Percentiles rank a stretch among this genome's conserved stretches.
phyloP scores from a whole-genome alignment of 23 tunicate genomes.

The Clavelina lepadiformis region DNA sequence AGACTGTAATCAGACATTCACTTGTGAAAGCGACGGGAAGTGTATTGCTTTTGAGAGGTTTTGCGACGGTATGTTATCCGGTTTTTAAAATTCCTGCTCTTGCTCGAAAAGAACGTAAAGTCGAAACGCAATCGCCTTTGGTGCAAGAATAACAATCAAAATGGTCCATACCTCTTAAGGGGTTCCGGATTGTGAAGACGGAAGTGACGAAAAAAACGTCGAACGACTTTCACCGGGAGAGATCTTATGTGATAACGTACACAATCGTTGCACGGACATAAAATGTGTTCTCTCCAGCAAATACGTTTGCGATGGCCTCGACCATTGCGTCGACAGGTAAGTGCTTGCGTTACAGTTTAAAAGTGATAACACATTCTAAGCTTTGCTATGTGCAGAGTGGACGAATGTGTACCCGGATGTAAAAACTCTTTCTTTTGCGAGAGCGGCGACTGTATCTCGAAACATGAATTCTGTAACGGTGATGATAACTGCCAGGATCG shows the following conservation, averaged over 20 bases:
- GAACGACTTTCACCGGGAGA: background rate
- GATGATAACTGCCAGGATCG: conserved; percentile 35
- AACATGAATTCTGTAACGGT: conserved; percentile 60
- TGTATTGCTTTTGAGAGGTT: conserved; percentile 67
- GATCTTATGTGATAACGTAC: conserved; percentile 36
- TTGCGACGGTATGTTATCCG: conserved; percentile 86
- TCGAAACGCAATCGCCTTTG: too few species aligned
- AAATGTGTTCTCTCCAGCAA: conserved; percentile 36
- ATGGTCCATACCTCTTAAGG: conserved; percentile 18
- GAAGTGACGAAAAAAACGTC: conserved; percentile 43
- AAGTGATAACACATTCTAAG: background rate
- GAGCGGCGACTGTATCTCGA: conserved; percentile 44
- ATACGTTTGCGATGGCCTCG: conserved; percentile 53
- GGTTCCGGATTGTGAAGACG: conserved; percentile 68
- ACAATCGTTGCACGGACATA: conserved; percentile 15
- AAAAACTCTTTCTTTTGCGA: conserved; percentile 50
- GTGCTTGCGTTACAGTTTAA: background rate
- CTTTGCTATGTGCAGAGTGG: conserved; percentile 23
- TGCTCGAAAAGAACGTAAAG: too few species aligned
- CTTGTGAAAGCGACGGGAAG: conserved; percentile 33
- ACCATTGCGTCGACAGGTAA: conserved; percentile 65
- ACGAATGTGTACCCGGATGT: conserved; percentile 57
- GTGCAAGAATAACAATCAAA: too few species aligned
- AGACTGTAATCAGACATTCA: conserved; percentile 36
- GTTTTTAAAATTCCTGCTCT: background rate